Evolutionary conservation across 2,888 invertebrate species (phyloP), one percentile per base, ranked within the genome.

Genomic region (Blomia tropicalis): DNA sequence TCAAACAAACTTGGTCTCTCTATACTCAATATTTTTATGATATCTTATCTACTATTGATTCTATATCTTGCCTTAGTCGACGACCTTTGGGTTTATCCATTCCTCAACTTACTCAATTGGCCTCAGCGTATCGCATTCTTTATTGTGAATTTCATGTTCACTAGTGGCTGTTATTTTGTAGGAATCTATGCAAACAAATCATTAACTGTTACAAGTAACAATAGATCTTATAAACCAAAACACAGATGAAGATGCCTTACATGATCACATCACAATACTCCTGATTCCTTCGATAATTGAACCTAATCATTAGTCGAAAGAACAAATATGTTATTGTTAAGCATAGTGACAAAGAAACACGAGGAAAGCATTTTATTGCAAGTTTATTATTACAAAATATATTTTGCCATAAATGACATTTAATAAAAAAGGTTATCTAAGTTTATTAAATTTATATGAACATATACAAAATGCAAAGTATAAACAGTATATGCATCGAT

Each of bases 11-110:
- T 76, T 44, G 87, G 87, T 4, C 70, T 87, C 27, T 70, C 77
- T 81, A 4, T 71, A 75, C 61, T 91, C 90, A 74, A 76, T 86
- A 65, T 70, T 82, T 43, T 91, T 91, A 91, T 80, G 72, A 72
- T 58, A n/a, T 30, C 29, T 30, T 60, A 30, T 56, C 30, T 27
- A 60, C 51, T 36, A 41, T 65, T 66, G 67, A 47, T 64, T 1
- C 53, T 67, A 4, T 67, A 63, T 51, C 53, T 67, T 30, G 65
- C 56, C 43, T 29, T 67, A 31, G 65, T n/a, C 5, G 60, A 59
- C 32, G 60, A 65, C 47, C 60, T 66, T 14, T 67, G 67, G 67
- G 65, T 66, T 0, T 67, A 67, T 43, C 66, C 66, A 1, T 53
- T 66, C 31, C 36, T 66, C 5, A 56, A 56, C 30, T 41, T 63